Evolutionary conservation across 2,888 invertebrate species (phyloP).

Genomic region (Resseliella maxima): DNA sequence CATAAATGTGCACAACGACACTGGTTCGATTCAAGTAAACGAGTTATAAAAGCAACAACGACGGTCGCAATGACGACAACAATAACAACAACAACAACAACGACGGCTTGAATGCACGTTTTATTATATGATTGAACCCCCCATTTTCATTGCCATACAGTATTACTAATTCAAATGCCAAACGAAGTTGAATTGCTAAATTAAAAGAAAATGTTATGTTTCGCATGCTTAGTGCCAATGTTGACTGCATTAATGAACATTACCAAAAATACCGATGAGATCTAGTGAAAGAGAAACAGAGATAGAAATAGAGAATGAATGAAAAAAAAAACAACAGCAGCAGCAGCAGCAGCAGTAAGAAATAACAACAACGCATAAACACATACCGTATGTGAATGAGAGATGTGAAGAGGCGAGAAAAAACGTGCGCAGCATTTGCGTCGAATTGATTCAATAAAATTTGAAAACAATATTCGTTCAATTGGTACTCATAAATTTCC

Average conservation of each 20-base stretch:
- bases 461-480: slow-evolving; percentile 44
- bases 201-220: slow-evolving; percentile 28
- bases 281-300: background rate
- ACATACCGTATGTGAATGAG: too few species aligned
- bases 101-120: background rate
- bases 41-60: background rate
- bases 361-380: too few species aligned
- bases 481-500: slow-evolving; percentile 9
- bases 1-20: slow-evolving; percentile 4
- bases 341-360: too few species aligned
- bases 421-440: slow-evolving; percentile 6
- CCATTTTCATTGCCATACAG: background rate
- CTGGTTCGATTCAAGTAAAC: too few species aligned
- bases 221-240: slow-evolving; percentile 13
- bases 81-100: background rate
- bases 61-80: background rate
- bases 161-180: slow-evolving; percentile 6
- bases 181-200: slow-evolving; percentile 22
- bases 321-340: too few species aligned
- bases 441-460: slow-evolving; percentile 45
- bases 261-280: slow-evolving; percentile 17
- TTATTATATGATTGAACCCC: slow-evolving; percentile 1
- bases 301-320: background rate
- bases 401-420: background rate
- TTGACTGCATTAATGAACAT: slow-evolving; percentile 23